phyloP scores from a whole-genome alignment of 92 coral and sea anemone genomes.

The Scolanthus callimorphus region DNA sequence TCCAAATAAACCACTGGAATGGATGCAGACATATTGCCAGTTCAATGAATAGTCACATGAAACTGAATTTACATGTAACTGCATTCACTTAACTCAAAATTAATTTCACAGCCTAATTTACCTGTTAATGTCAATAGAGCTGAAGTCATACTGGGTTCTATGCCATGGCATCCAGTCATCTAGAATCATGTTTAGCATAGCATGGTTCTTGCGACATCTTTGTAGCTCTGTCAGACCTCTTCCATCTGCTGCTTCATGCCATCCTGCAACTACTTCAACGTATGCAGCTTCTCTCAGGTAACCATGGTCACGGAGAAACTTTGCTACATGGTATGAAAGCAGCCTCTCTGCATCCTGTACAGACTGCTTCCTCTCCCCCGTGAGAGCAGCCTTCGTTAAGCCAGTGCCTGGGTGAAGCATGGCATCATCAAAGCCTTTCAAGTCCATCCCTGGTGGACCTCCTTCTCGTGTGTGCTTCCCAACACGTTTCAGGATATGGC shows the following conservation, averaged over 20 bases:
- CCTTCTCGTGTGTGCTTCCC: no score
- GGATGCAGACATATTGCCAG: no score
- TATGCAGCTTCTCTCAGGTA: no score
- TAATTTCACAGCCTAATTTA: no score
- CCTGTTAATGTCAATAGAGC: slow-evolving; percentile 65
- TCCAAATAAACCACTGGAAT: no score
- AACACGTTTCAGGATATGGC: no score
- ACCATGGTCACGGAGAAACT: slow-evolving; percentile 29
- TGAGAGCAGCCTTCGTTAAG: no score
- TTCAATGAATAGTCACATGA: no score
- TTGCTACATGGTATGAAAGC: slow-evolving; percentile 46
- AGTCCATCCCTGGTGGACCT: no score
- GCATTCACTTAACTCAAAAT: no score
- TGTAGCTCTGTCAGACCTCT: slow-evolving; percentile 63
- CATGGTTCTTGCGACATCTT: slow-evolving; percentile 53
- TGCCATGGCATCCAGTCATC: slow-evolving; percentile 87
- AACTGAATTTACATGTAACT: no score
- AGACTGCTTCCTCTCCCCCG: no score
- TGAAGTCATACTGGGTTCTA: slow-evolving; percentile 35
- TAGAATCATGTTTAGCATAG: slow-evolving; percentile 64
- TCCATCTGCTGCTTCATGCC: slow-evolving; percentile 80
- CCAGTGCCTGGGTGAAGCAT: slow-evolving; percentile 33
- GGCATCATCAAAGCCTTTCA: slow-evolving; percentile 56
- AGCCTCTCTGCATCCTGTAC: slow-evolving; percentile 68
- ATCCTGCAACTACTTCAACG: slow-evolving; percentile 67